A percentile compares a stretch with the other conserved stretches of the same genome.
Evolutionary conservation across 2,888 invertebrate genomes (phyloP).

Genomic region (Tigriopus californicus): DNA sequence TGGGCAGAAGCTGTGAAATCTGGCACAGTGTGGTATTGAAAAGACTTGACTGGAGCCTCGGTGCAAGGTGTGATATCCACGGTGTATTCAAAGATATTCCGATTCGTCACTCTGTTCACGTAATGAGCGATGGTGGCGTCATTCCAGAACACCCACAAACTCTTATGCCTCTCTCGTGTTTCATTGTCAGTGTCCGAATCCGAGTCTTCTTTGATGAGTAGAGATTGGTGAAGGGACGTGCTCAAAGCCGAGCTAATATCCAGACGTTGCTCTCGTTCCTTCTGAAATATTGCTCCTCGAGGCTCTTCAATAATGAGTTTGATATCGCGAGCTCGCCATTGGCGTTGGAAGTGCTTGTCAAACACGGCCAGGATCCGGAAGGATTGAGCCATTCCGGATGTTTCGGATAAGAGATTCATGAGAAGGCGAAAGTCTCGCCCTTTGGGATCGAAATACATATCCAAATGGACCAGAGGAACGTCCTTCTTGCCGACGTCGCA

Average conservation of each 20-base stretch:
- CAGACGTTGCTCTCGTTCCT: background rate
- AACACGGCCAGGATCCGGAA: constrained; percentile 1
- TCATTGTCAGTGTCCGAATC: background rate
- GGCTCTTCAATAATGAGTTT: background rate
- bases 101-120: background rate
- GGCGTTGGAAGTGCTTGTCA: constrained; percentile 12
- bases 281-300: background rate
- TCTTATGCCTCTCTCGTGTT: background rate
- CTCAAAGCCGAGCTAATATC: background rate
- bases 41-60: constrained; percentile 3
- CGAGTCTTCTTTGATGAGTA: background rate
- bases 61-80: background rate
- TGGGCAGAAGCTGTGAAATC: background rate
- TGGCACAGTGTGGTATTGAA: background rate
- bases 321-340: constrained; percentile 3
- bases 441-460: constrained; percentile 11
- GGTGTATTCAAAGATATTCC: constrained; percentile 2
- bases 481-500: background rate
- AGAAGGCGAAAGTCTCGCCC: constrained; percentile 4
- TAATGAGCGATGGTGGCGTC: background rate
- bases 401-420: constrained; percentile 9
- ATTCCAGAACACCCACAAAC: background rate
- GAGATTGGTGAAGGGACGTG: background rate
- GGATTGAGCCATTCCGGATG: background rate
- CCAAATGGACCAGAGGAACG: background rate